These are phyloP conservation scores for Corythoichthys haematopterus DNA, from an alignment of 2,113 vertebrate genomes.

Conservation along the genomic window DNA sequence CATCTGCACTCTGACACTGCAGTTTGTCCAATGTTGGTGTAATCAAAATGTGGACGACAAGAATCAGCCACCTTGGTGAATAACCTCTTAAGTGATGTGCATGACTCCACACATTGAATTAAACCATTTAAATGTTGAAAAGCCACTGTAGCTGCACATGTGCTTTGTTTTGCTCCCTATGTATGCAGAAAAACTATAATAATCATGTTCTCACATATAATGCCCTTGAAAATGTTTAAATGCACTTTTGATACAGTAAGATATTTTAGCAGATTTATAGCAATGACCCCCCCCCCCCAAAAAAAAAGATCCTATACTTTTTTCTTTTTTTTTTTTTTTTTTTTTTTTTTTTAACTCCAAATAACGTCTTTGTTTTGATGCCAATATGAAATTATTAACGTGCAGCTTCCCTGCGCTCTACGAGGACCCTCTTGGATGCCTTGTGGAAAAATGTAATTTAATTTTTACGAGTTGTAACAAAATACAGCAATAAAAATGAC, in stretches of 20 bases:
- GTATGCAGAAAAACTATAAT: constrained; percentile 1
- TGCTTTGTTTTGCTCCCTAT: constrained; percentile 6
- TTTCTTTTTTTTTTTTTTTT: not conserved
- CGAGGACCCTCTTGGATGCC: constrained; percentile 7
- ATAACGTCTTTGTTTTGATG: not conserved
- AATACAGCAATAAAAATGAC: not conserved
- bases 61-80: not conserved
- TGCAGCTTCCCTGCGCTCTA: not conserved
- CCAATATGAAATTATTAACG: not conserved
- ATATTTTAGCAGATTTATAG: constrained; percentile 8
- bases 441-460: not conserved
- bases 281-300: no score
- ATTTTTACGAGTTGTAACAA: not conserved
- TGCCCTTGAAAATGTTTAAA: constrained; percentile 28
- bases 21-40: constrained; percentile 39
- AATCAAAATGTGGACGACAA: constrained; percentile 6
- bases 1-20: constrained; percentile 39
- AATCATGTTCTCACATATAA: not conserved
- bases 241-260: not conserved
- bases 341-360: not conserved
- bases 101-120: not conserved
- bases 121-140: not conserved
- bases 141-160: constrained; percentile 8
- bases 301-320: not conserved
- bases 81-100: not conserved